Conservation (phyloP, 1,140 invertebrate species). For the Ceratosolen fusciceps region DNA sequence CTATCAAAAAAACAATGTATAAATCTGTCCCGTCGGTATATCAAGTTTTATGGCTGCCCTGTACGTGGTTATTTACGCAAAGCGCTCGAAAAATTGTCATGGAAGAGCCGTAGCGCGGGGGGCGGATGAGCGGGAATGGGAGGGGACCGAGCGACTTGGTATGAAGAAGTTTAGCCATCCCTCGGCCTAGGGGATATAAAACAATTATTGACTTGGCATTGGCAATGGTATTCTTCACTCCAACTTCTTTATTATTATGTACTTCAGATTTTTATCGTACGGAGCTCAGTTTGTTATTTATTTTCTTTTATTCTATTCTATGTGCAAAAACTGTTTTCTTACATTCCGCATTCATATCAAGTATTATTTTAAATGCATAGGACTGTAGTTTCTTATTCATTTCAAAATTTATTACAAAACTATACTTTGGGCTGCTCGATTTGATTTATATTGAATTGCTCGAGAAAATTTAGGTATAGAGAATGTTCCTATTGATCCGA, state of each 20-base stretch:
- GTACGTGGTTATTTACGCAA: constrained; percentile 63
- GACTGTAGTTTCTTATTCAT: constrained; percentile 34
- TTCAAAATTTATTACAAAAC: too few species aligned
- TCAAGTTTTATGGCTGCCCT: constrained; percentile 63
- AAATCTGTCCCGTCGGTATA: constrained; percentile 63
- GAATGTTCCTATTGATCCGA: too few species aligned
- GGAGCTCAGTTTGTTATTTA: too few species aligned
- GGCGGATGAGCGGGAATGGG: background rate
- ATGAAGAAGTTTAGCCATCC: background rate
- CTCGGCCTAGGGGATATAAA: background rate
- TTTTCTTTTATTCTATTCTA: too few species aligned
- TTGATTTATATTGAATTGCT: too few species aligned
- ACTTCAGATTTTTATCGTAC: too few species aligned
- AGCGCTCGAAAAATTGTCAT: constrained; percentile 25
- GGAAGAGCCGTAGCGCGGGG: too few species aligned
- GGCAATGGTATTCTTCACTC: background rate
- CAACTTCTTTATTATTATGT: background rate
- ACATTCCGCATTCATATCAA: too few species aligned
- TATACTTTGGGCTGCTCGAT: too few species aligned
- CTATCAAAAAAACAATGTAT: constrained; percentile 61
- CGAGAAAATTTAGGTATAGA: too few species aligned
- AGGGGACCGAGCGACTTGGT: background rate
- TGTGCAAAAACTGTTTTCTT: too few species aligned
- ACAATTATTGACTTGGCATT: constrained; percentile 19
- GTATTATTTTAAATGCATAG: too few species aligned